Evolutionary conservation across 2,888 invertebrate species (phyloP).

Genomic region (Minunthozetes semirufus): DNA sequence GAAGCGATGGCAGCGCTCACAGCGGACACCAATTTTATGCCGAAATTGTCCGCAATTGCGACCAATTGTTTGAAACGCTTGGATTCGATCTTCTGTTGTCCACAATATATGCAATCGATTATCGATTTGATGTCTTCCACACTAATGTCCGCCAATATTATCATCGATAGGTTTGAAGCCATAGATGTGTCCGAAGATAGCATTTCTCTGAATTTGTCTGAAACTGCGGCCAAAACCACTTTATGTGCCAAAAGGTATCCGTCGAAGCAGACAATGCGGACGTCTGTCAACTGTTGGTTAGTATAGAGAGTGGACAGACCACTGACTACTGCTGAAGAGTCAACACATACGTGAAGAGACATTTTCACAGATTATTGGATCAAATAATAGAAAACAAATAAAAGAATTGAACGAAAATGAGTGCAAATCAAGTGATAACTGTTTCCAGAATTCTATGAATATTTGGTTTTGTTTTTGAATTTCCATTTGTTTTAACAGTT

Average conservation of each 20-base stretch:
- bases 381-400: too few species aligned
- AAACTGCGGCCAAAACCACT: not conserved
- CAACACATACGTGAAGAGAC: not conserved
- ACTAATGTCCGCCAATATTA: not conserved
- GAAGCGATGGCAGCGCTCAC: too few species aligned
- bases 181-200: not conserved
- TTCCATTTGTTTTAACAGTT: too few species aligned
- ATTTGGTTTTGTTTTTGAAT: too few species aligned
- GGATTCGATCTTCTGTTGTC: not conserved
- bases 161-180: not conserved
- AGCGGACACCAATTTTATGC: not conserved
- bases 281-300: not conserved
- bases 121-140: slow-evolving; percentile 1
- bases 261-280: not conserved
- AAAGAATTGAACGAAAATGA: too few species aligned
- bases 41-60: not conserved
- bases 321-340: not conserved
- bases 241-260: slow-evolving; percentile 3
- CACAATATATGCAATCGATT: not conserved
- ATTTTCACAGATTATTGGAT: not conserved
- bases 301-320: not conserved
- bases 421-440: too few species aligned
- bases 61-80: not conserved
- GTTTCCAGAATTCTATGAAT: too few species aligned
- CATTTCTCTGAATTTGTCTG: not conserved